phyloP scores from a whole-genome alignment of 2,888 invertebrate species.

The Ichneumoninae sp. region DNA sequence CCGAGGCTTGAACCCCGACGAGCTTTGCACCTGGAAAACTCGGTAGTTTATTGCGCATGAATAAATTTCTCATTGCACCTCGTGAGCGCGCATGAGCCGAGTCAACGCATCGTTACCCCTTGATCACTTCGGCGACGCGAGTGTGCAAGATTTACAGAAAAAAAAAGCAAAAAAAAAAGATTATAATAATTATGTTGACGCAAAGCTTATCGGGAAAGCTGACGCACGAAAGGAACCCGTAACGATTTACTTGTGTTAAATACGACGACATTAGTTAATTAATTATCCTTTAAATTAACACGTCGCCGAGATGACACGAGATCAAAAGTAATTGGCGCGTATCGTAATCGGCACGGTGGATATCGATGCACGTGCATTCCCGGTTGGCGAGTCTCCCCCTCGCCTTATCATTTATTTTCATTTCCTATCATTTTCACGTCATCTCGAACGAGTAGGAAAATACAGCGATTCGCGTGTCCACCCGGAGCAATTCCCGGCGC shows the following conservation, averaged over 20 bases:
- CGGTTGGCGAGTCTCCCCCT: constrained; percentile 39
- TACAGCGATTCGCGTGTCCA: constrained; percentile 50
- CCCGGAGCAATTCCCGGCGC: constrained; percentile 16
- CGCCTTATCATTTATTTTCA: constrained; percentile 60
- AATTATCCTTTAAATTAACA: constrained; percentile 57
- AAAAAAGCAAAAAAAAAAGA: constrained; percentile 25
- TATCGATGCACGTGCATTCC: neutral
- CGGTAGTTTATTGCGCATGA: constrained; percentile 38
- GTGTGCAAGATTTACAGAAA: neutral
- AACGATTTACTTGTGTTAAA: constrained; percentile 35
- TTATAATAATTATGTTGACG: neutral
- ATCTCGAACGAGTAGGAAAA: constrained; percentile 54
- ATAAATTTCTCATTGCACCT: constrained; percentile 36
- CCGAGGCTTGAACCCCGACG: neutral
- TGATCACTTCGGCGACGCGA: neutral
- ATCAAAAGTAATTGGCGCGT: constrained; percentile 24
- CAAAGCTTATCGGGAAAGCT: neutral
- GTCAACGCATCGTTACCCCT: constrained; percentile 49
- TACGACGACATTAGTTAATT: constrained; percentile 58
- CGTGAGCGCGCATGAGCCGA: constrained; percentile 28
- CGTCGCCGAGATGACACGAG: constrained; percentile 30
- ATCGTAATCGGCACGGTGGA: constrained; percentile 19
- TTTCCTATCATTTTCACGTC: constrained; percentile 61
- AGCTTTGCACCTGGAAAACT: constrained; percentile 48
- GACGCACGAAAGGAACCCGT: constrained; percentile 23